Conservation (phyloP, 2,113 vertebrate species). For the Dryoscopus gambensis region DNA sequence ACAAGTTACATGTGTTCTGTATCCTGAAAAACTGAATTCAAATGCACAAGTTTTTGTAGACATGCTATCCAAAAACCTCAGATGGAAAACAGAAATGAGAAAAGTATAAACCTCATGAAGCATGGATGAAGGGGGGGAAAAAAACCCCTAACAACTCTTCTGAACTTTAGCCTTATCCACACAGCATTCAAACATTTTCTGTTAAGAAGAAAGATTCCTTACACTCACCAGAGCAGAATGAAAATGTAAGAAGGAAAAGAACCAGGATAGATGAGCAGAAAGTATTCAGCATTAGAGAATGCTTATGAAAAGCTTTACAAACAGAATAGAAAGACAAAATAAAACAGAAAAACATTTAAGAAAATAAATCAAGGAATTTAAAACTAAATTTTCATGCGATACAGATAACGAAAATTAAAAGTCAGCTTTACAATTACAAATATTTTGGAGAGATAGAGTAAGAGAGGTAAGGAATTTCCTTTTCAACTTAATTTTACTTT, state of each 20-base stretch:
- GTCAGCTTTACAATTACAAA: not conserved
- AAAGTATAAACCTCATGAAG: not conserved
- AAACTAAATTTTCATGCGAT: not conserved
- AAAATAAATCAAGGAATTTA: not conserved
- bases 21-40: not conserved
- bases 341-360: constrained; percentile 44
- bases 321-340: constrained; percentile 56
- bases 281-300: constrained; percentile 65
- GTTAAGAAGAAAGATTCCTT: constrained; percentile 65
- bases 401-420: not conserved
- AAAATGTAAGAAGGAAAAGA: constrained; percentile 68
- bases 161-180: not conserved
- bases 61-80: not conserved
- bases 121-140: not conserved
- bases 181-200: constrained; percentile 17
- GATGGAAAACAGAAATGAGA: not conserved
- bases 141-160: not conserved
- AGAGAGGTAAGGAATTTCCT: constrained; percentile 2
- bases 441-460: not conserved
- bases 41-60: not conserved
- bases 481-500: not conserved
- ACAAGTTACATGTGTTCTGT: not conserved
- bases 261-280: constrained; percentile 65
- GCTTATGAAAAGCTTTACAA: constrained; percentile 64
- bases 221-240: constrained; percentile 68